Evolutionary conservation across 2,888 invertebrate species (phyloP), one percentile per base, ranked within the genome.

Genomic region (Campopleginae sp.): DNA sequence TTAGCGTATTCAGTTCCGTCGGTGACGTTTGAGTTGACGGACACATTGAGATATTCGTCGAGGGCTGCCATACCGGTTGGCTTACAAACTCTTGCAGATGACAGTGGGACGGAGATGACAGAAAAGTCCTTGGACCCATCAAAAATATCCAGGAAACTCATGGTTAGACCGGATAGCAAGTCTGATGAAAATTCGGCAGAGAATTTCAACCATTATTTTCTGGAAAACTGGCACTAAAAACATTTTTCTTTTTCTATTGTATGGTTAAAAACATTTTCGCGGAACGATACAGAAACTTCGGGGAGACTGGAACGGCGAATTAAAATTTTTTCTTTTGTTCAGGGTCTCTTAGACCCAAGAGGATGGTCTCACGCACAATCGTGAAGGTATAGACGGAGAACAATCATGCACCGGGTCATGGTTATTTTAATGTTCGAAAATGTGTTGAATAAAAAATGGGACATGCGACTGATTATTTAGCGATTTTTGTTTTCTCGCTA

Each of bases 1-100:
- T 89, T 71, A 14, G 86, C 90, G 79, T 94, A 94, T 19, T 90
- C 90, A 0, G 87, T 91, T n/a, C 92, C 93, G 4, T 38, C 68
- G 8, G 44, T 68, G 8, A 31, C 27, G 0, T 61, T n/a, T 1
- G 85, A 85, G 54, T n/a, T 51, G 0, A 65, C 33, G 1, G 82
- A 68, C 4, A 17, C n/a, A 17, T 77, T 77, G 10, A 86, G 58
- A 5, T 87, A 54, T 51, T 51, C 77, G 65, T 85, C 81, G 2
- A 80, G 72, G 10, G 61, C 68, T 0, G 65, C 33, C 76, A 81
- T 70, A n/a, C 76, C 79, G 14, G 14, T 58, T 0, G 79, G 74
- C 17, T 44, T 5, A 19, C 27, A 7, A 14, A 14, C 7, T 72
- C 38, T 79, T 31, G 86, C 19, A 44, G 80, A 61, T 75, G 71